Evolutionary conservation across 2,113 vertebrate species (phyloP).

Genomic region (Entelurus aequoreus): DNA sequence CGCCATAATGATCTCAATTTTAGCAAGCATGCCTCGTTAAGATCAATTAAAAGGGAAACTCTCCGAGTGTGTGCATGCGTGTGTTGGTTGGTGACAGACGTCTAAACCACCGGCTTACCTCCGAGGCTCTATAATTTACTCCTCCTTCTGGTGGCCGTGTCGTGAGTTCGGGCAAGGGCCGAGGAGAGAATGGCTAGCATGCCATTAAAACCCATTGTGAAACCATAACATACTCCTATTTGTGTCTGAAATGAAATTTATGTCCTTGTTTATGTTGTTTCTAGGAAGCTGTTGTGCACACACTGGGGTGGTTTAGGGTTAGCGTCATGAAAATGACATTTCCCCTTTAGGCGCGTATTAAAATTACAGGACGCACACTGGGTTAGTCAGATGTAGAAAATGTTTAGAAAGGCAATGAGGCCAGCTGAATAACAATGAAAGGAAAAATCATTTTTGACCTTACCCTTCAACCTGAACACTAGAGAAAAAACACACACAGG

Average conservation of each 20-base stretch:
- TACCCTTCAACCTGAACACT: conserved; percentile 4
- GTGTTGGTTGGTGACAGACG: conserved; percentile 50
- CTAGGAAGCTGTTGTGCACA: conserved; percentile 2
- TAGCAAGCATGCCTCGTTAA: conserved; percentile 49
- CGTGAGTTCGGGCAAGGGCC: conserved; percentile 35
- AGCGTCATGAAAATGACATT: background rate
- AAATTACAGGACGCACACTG: conserved; percentile 14
- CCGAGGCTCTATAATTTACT: conserved; percentile 54
- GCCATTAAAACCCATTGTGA: conserved; percentile 19
- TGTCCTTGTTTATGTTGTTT: conserved; percentile 19
- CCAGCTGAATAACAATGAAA: too few relatives aligned
- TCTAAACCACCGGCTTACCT: conserved; percentile 51
- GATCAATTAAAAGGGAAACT: conserved; percentile 56
- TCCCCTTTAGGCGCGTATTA: conserved; percentile 2
- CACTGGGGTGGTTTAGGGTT: background rate
- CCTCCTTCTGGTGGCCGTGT: conserved; percentile 52
- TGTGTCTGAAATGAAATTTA: conserved; percentile 16
- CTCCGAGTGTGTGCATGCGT: conserved; percentile 41
- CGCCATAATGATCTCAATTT: background rate
- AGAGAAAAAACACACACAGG: conserved; percentile 26
- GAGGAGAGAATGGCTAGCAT: conserved; percentile 24
- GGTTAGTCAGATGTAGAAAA: background rate
- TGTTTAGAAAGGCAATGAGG: too few relatives aligned
- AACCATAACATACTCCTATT: conserved; percentile 11
- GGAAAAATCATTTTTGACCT: too few relatives aligned